Base-by-base conservation (phyloP, 2,113 vertebrate species). In the Phocoena sinus region DNA sequence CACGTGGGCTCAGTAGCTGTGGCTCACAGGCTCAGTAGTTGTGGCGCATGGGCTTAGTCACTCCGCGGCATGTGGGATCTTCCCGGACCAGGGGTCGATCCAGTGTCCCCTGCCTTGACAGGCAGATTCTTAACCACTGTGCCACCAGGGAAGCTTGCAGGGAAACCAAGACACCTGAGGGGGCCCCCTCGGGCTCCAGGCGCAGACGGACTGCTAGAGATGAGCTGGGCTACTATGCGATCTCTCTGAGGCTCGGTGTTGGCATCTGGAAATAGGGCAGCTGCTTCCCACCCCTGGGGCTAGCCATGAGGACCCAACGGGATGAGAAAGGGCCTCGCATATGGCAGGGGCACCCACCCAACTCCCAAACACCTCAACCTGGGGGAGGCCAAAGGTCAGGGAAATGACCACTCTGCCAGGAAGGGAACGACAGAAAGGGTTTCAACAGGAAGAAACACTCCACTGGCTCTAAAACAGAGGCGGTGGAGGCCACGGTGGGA, bases 141-240 rank as follows among this genome's bases (percentile, higher is more conserved):
- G 53, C 53, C 53, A 53, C 53, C 5, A 53, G 53, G 53, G 2
- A 25, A 50, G 73, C 47, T 74, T 63, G 31, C 26, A 38, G 70
- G 38, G 58, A 90, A 68, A n/a, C 14, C 63, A 87, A 31, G 44
- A 6, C 2, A 3, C 28, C 74, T 10, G 5, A 33, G 58, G 47
- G 58, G 44, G 36, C 56, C 33, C 33, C 33, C 20, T 33, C 1
- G 0, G 60, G 50, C n/a, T 26, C 67, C 47, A 41, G 36, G 50
- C 5, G 6, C 65, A 81, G 33, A 13, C 10, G 53, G 26, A 23
- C 14, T 3, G 7, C 56, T 53, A 53, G 74, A 53, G 47, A 47
- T 4, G 33, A 47, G 47, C 47, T n/a, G 74, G 44, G 36, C 63
- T 58, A 47, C 7, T 3, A 0, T 0, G 13, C 0, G 5, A 38